Base-by-base conservation (phyloP, 2,113 vertebrate species). In the Dromiciops gliroides region DNA sequence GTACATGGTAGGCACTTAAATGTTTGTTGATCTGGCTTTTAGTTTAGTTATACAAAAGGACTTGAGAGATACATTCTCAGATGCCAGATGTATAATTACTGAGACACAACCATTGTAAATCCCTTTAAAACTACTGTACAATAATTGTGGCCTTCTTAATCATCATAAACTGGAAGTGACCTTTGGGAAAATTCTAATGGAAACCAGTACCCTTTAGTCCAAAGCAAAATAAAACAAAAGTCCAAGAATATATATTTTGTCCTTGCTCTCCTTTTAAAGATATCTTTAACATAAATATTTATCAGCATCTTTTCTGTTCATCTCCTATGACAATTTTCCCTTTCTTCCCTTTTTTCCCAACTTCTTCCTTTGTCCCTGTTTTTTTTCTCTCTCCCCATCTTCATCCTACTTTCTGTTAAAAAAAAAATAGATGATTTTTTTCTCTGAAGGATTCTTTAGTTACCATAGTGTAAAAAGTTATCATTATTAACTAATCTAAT, bases 301-400 rank as follows among this genome's bases (percentile, higher is more conserved):
- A 28, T 75, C 14, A 12, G 51, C 10, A 90, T 94, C 48, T 91
- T 90, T 93, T 90, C 53, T 95, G 16, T 37, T 90, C 31, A 88
- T 52, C 19, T 31, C 25, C 48, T 51, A 90, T 47, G 24, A 28
- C 51, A 48, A 28, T 7, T 67, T 10, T 28, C 89, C 7, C 23
- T 37, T 67, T n/a, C 48, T 90, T 48, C 28, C 50, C 48, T n/a
- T n/a, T n/a, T n/a, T n/a, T 50, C 48, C 48, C 48, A 90, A 48
- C 12, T 50, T 50, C 26, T 50, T 50, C 48, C 11, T 26, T 50
- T 48, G 44, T 90, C 23, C 49, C 28, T 90, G 5, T 89, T 48
- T 94, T 49, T 93, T 89, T 89, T 51, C n/a, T 26, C 90, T 25
- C 25, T 95, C 92, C 52, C 50, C 89, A 53, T 91, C 56, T 89